A percentile compares a stretch with the other conserved stretches of the same genome.
Evolutionary conservation across 2,113 vertebrate species (phyloP).

Genomic region (Malurus melanocephalus): DNA sequence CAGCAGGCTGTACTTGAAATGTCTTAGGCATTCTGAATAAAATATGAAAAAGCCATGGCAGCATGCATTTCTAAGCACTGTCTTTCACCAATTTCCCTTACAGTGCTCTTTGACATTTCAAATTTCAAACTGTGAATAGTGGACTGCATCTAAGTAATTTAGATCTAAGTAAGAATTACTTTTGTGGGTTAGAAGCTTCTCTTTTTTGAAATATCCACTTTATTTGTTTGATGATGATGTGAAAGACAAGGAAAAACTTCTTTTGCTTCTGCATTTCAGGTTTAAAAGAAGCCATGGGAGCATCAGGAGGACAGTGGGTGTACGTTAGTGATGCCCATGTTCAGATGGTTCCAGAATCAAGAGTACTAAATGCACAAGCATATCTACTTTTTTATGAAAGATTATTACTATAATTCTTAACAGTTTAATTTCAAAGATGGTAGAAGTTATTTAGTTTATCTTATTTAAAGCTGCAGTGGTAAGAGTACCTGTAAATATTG

Average conservation of each 20-base stretch:
- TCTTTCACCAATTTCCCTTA: background rate
- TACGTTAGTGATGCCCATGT: slow-evolving; percentile 91
- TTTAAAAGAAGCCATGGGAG: slow-evolving; percentile 77
- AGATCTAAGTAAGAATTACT: background rate
- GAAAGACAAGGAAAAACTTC: background rate
- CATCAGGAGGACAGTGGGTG: slow-evolving; percentile 87
- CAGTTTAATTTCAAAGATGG: background rate
- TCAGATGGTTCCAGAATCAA: slow-evolving; percentile 90
- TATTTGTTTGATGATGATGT: background rate
- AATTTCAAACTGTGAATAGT: background rate
- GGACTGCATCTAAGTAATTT: background rate
- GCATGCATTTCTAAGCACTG: background rate
- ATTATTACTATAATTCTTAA: slow-evolving; percentile 63
- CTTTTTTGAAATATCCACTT: background rate
- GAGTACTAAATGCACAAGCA: slow-evolving; percentile 94
- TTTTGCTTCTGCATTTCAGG: slow-evolving; percentile 76
- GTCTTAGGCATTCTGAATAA: background rate
- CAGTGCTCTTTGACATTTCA: background rate
- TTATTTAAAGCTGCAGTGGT: slow-evolving; percentile 56
- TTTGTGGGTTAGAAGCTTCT: background rate
- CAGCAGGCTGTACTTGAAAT: background rate
- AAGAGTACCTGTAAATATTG: slow-evolving; percentile 59
- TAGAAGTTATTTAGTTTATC: slow-evolving; percentile 32
- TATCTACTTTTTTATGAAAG: slow-evolving; percentile 98
- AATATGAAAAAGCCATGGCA: background rate